phyloP scores from a whole-genome alignment of 1,140 invertebrate species.

The Megalonaias nervosa region DNA sequence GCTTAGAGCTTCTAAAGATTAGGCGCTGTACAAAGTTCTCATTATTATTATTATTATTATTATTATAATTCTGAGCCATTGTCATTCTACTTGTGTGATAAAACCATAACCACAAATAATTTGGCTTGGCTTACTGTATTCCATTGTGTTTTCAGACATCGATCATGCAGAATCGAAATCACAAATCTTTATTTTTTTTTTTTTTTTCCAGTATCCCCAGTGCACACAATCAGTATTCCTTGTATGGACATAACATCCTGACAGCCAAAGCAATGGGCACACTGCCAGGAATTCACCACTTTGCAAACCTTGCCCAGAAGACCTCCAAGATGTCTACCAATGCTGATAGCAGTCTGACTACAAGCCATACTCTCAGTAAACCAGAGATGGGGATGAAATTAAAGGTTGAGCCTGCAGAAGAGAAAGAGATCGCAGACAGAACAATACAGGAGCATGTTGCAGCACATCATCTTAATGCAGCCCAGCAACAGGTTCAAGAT shows the following conservation, averaged over 20 bases:
- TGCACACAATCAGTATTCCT: slow-evolving; percentile 18
- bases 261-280: slow-evolving; percentile 20
- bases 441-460: slow-evolving; percentile 39
- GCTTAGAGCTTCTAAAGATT: too few species aligned
- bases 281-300: slow-evolving; percentile 30
- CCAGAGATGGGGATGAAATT: slow-evolving; percentile 26
- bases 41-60: too few species aligned
- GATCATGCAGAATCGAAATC: too few species aligned
- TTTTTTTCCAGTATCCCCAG: slow-evolving; percentile 29
- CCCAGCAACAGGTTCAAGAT: slow-evolving; percentile 33
- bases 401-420: slow-evolving; percentile 27
- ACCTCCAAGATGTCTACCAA: background rate
- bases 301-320: slow-evolving; percentile 19
- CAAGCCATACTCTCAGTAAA: too few species aligned
- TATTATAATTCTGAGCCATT: too few species aligned
- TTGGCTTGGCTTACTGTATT: too few species aligned
- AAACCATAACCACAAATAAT: too few species aligned
- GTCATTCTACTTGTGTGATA: too few species aligned
- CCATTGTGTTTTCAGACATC: too few species aligned
- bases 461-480: slow-evolving; percentile 33
- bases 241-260: slow-evolving; percentile 13
- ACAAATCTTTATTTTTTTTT: too few species aligned
- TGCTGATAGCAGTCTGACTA: too few species aligned
- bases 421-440: slow-evolving; percentile 35
- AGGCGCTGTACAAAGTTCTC: too few species aligned